These are phyloP conservation scores for Cheirogaleus medius DNA, from an alignment of 2,113 vertebrate genomes.

Conservation along the genomic window DNA sequence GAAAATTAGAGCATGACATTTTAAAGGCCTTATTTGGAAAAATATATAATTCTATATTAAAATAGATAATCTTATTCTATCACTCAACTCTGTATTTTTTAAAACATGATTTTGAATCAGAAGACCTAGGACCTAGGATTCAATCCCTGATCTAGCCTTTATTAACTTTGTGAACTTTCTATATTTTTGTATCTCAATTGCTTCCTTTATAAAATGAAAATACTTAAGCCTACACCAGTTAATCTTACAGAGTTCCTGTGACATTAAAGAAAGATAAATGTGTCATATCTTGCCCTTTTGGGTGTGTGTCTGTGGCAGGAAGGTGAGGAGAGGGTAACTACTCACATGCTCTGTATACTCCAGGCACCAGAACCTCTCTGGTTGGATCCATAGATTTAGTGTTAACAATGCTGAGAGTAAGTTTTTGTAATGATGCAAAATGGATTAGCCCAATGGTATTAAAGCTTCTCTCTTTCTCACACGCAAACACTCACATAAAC, in stretches of 20 bases:
- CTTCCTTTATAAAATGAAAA: slow-evolving; percentile 39
- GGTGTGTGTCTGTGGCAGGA: neutral
- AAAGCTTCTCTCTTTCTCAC: neutral
- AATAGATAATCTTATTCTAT: slow-evolving; percentile 22
- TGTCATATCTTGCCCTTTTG: neutral
- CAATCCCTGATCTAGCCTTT: neutral
- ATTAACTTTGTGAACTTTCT: neutral
- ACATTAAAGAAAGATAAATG: neutral
- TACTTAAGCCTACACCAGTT: neutral
- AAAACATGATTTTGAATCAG: neutral
- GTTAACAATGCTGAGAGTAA: neutral
- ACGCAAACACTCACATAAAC: neutral
- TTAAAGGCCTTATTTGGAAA: slow-evolving; percentile 38
- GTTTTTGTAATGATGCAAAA: neutral
- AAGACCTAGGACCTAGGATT: neutral
- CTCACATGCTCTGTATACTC: neutral
- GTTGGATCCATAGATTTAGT: neutral
- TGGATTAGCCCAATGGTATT: neutral
- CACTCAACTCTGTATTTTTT: neutral
- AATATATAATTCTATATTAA: slow-evolving; percentile 20
- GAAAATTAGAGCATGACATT: slow-evolving; percentile 46
- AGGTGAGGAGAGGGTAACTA: neutral
- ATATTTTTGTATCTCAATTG: neutral
- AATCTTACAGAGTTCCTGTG: neutral
- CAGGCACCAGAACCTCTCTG: neutral